A percentile compares a stretch with the other conserved stretches of the same genome.
Evolutionary conservation across 2,113 vertebrate genomes (phyloP).

Genomic region (Octodon degus): DNA sequence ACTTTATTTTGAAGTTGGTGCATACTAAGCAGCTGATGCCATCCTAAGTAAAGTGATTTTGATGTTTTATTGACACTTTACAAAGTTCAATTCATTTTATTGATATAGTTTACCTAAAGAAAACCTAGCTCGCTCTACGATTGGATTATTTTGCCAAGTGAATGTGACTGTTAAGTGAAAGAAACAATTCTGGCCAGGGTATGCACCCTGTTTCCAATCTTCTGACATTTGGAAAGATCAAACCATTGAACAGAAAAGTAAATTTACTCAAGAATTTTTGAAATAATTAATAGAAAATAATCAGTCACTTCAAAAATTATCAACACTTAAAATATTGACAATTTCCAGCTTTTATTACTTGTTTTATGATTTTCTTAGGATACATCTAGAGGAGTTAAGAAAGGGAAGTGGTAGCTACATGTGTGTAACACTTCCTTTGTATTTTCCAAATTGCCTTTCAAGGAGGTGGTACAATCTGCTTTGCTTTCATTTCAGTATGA

Average conservation of each 20-base stretch:
- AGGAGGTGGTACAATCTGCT: background rate
- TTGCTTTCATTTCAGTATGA: background rate
- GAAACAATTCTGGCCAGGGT: background rate
- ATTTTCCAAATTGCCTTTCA: background rate
- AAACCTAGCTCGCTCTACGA: background rate
- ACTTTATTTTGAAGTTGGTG: background rate
- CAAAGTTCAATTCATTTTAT: background rate
- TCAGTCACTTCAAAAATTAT: background rate
- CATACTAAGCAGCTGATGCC: background rate
- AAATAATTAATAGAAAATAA: background rate
- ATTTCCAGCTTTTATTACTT: background rate
- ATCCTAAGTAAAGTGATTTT: background rate
- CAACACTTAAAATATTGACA: background rate
- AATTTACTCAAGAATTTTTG: background rate
- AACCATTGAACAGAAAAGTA: background rate
- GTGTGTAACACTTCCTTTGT: constrained; percentile 2
- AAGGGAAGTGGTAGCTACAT: background rate
- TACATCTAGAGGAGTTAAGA: background rate
- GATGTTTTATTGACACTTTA: background rate
- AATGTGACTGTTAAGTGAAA: background rate
- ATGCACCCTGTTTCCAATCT: background rate
- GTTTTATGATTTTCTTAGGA: background rate
- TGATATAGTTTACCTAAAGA: background rate
- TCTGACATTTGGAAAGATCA: background rate
- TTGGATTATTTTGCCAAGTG: constrained; percentile 34